These are phyloP conservation scores for Echiichthys vipera DNA, from an alignment of 2,797 vertebrate genomes.

Conservation along the genomic window DNA sequence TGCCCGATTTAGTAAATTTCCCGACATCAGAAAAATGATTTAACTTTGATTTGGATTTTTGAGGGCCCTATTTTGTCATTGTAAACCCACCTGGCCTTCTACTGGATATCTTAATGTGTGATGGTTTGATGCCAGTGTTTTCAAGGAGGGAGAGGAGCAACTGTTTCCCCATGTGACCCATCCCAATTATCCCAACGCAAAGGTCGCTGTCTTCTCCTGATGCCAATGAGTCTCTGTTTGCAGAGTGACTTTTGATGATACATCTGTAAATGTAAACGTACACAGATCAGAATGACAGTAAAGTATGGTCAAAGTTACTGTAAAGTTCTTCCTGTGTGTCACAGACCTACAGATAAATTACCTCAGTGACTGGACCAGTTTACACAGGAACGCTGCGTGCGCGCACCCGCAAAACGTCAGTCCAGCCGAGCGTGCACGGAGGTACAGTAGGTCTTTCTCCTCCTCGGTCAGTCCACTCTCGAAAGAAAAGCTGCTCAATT, in stretches of 20 bases:
- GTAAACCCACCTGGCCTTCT: conserved; percentile 81
- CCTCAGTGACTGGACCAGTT: conserved; percentile 75
- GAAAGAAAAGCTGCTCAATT: conserved; percentile 74
- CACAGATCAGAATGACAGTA: background rate
- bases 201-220: conserved; percentile 30
- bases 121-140: conserved; percentile 63
- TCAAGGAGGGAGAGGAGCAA: conserved; percentile 73
- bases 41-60: background rate
- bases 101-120: conserved; percentile 82
- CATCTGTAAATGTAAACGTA: conserved; percentile 10
- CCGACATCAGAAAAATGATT: background rate
- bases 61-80: background rate
- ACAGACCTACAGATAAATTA: conserved; percentile 33
- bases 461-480: conserved; percentile 70
- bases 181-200: conserved; percentile 84
- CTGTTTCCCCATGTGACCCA: conserved; percentile 85
- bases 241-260: conserved; percentile 5
- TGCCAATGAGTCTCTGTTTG: background rate
- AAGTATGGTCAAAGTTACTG: accelerated
- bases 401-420: conserved; percentile 78
- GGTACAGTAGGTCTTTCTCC: conserved; percentile 59
- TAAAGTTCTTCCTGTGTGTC: background rate
- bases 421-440: conserved; percentile 70
- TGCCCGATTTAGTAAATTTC: background rate
- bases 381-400: conserved; percentile 83